Evolutionary conservation across 1,140 invertebrate species (phyloP).

Genomic region (Mamestra configurata): DNA sequence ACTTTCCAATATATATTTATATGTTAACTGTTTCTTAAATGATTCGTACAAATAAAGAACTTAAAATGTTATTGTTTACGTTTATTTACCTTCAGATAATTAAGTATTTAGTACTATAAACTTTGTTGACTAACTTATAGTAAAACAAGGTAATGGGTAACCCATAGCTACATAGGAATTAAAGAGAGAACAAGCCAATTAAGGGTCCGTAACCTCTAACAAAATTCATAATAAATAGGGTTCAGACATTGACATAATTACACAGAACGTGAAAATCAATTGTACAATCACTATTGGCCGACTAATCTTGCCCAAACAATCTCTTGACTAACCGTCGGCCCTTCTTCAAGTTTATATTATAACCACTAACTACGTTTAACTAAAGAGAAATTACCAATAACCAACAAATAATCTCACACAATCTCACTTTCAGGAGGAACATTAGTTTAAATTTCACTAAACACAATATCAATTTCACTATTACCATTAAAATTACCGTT

Average conservation of each 20-base stretch:
- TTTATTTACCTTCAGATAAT: background rate
- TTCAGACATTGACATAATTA: no score
- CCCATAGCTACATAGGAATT: no score
- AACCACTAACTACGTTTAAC: no score
- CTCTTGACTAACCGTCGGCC: background rate
- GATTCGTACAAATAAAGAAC: constrained; percentile 85
- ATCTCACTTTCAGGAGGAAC: background rate
- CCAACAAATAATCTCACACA: background rate
- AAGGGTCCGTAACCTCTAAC: no score
- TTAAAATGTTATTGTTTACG: constrained; percentile 51
- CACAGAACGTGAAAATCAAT: no score
- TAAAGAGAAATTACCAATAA: constrained; percentile 21
- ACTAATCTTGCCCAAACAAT: background rate
- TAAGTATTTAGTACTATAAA: no score
- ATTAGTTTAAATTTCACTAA: constrained; percentile 17
- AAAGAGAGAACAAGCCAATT: no score
- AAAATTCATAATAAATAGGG: no score
- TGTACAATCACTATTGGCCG: no score
- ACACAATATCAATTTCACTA: constrained; percentile 2
- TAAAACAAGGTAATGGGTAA: no score
- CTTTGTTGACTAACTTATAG: no score
- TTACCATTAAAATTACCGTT: background rate
- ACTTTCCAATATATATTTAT: constrained; percentile 48
- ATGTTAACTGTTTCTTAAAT: constrained; percentile 48
- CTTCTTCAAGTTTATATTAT: no score